phyloP scores from a whole-genome alignment of 1,140 invertebrate species.

The Oscheius sp. region DNA sequence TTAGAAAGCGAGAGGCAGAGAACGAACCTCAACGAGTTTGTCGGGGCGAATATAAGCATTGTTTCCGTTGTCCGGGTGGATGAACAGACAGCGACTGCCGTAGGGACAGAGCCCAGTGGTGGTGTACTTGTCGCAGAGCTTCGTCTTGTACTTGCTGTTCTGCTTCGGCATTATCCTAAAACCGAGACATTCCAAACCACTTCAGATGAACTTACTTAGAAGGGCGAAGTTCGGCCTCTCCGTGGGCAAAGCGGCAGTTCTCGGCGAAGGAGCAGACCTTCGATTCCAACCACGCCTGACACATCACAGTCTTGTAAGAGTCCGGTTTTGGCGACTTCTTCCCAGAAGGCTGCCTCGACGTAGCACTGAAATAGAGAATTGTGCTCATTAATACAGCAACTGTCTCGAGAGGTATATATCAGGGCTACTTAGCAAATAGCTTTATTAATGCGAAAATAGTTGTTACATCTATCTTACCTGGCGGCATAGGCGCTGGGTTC shows the following conservation, averaged over 20 bases:
- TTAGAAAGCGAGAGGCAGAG: not conserved
- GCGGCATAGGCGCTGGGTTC: no score
- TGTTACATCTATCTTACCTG: no score
- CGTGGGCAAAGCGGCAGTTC: slow-evolving; percentile 55
- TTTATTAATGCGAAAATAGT: no score
- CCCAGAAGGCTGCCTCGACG: not conserved
- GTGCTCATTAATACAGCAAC: no score
- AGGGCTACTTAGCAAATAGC: no score
- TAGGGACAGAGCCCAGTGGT: slow-evolving; percentile 54
- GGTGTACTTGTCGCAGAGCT: slow-evolving; percentile 57
- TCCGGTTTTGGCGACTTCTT: slow-evolving; percentile 42
- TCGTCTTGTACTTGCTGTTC: slow-evolving; percentile 56
- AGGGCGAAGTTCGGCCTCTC: slow-evolving; percentile 49
- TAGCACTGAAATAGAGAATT: no score
- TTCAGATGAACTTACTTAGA: slow-evolving; percentile 36
- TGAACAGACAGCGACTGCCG: slow-evolving; percentile 52
- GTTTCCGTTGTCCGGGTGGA: slow-evolving; percentile 45
- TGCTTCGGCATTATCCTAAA: slow-evolving; percentile 41
- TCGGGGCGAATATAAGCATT: slow-evolving; percentile 37
- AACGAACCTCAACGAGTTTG: slow-evolving; percentile 26
- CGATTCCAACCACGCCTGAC: slow-evolving; percentile 54
- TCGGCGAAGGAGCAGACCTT: slow-evolving; percentile 49
- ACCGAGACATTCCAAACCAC: not conserved
- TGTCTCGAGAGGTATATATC: no score
- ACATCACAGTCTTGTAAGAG: slow-evolving; percentile 58